Base-by-base conservation (phyloP, 2,113 vertebrate genomes). In the Heloderma charlesbogerti region DNA sequence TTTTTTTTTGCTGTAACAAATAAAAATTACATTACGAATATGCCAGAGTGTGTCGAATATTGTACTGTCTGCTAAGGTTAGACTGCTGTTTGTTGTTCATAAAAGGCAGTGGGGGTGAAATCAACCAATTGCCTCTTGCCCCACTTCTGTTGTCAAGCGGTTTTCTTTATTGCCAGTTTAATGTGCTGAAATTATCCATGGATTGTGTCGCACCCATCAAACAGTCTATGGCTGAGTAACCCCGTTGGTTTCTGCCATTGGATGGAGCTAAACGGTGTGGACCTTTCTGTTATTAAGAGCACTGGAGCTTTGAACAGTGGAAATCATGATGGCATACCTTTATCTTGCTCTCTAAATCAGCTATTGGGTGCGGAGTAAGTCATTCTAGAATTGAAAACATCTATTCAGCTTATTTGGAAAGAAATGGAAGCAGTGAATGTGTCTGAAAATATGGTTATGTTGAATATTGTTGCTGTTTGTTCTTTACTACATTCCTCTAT, bases 151-250 rank as follows among this genome's bases (percentile, higher is more conserved):
- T 74, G 71, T 90, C 43, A 85, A 67, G 57, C 48, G 37, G 29
- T 43, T 45, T 75, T 84, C n/a, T 90, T 90, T 66, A 90, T 63
- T 85, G 82, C 71, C 60, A 67, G 48, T 90, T 78, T 78, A 60
- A 67, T 51, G 81, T 37, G 12, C 31, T 84, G 72, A 89, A 84
- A 89, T 84, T 60, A 84, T 84, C 51, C 67, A n/a, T 74, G 57
- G 60, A 66, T 85, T 85, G 51, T 78, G 57, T 31, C 22, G 2
- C 3, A 51, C 25, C 20, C 43, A 67, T 51, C 60, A 69, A 54
- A 78, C 31, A 69, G 37, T n/a, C 45, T 78, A 31, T 15, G 60
- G 43, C 16, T 66, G 74, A 60, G 37, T 77, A 78, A 85, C 22
- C n/a, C 18, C 16, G 20, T 63, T 54, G 71, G 75, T 69, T 86